A percentile compares a stretch with the other conserved stretches of the same genome.
Evolutionary conservation across 2,113 vertebrate genomes (phyloP).

Genomic region (Capreolus pygargus): DNA sequence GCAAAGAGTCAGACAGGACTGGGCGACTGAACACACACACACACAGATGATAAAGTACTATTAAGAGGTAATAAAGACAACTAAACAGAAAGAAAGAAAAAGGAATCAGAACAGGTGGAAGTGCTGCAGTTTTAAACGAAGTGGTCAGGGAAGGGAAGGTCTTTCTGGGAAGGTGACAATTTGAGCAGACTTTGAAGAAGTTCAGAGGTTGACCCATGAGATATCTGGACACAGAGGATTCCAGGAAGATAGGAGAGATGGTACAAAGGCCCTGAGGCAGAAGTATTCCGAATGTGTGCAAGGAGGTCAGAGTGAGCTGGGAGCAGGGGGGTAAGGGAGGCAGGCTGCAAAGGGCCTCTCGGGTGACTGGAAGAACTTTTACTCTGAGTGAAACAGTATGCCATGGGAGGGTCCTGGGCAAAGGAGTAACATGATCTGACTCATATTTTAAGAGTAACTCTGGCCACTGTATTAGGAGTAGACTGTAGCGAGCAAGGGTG

Average conservation of each 20-base stretch:
- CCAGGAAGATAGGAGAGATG: neutral
- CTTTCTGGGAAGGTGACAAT: neutral
- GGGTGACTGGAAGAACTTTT: accelerated
- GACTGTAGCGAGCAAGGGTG: neutral
- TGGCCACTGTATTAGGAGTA: neutral
- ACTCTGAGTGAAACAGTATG: neutral
- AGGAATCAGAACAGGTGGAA: neutral
- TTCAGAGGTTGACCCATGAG: neutral
- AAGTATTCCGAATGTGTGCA: too few species aligned
- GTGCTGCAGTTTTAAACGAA: neutral
- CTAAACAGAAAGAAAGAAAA: neutral
- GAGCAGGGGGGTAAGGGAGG: neutral
- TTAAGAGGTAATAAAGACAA: neutral
- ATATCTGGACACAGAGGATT: neutral
- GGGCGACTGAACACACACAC: accelerated
- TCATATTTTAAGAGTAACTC: neutral
- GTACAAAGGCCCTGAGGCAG: neutral
- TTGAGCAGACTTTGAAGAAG: neutral
- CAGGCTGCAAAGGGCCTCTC: neutral
- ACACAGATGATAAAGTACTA: neutral
- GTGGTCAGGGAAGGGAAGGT: neutral
- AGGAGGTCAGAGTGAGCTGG: neutral
- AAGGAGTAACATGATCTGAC: neutral
- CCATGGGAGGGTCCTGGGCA: neutral
- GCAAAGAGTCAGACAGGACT: accelerated